A percentile compares a stretch with the other conserved stretches of the same genome.
These are phyloP conservation scores for Leptobrachium ailaonicum DNA, from an alignment of 2,113 vertebrate genomes.

Conservation along the genomic window DNA sequence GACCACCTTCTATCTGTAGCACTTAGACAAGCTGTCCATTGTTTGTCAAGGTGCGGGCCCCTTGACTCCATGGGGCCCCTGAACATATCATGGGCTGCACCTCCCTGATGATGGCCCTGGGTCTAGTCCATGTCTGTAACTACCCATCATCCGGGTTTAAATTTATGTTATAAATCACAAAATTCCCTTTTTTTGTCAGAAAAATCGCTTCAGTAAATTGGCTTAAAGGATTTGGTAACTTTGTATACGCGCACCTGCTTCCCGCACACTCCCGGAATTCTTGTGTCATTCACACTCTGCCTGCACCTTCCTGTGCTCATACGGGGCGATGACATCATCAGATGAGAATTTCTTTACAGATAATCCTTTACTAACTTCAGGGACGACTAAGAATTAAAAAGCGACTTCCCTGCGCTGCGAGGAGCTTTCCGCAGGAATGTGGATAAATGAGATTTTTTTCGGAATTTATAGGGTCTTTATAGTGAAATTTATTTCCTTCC, in stretches of 20 bases:
- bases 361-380: neutral
- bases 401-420: neutral
- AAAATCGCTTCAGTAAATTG: neutral
- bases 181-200: too few species aligned
- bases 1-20: too few species aligned
- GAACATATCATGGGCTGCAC: too few species aligned
- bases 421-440: constrained; percentile 10
- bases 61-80: too few species aligned
- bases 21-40: too few species aligned
- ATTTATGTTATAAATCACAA: too few species aligned
- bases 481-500: neutral
- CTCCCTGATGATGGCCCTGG: too few species aligned
- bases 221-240: neutral
- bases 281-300: neutral
- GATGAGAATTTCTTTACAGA: neutral
- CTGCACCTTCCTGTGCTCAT: neutral
- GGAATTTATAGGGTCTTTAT: neutral
- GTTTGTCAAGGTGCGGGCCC: too few species aligned
- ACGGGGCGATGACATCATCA: neutral
- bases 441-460: neutral
- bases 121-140: too few species aligned
- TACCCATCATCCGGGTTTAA: too few species aligned
- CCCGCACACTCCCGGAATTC: neutral
- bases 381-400: neutral
- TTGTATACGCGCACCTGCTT: neutral